Evolutionary conservation across 2,888 invertebrate species (phyloP).

Genomic region (Eurytoma adleriae): DNA sequence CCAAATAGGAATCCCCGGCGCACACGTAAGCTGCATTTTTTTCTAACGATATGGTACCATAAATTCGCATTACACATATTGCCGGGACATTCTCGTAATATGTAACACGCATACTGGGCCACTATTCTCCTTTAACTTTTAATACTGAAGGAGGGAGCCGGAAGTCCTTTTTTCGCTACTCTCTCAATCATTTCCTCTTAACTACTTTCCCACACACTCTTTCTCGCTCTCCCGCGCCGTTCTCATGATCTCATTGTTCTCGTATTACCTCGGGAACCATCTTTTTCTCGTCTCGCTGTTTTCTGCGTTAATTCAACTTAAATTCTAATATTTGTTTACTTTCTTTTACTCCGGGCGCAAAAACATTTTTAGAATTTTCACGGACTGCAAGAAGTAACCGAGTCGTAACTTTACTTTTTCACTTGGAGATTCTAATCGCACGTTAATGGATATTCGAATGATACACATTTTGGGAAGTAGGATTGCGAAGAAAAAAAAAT

Average conservation of each 20-base stretch:
- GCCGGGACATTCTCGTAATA: constrained; percentile 1
- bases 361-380: no score
- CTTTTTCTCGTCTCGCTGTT: constrained; percentile 11
- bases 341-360: not conserved
- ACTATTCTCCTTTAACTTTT: constrained; percentile 36
- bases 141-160: not conserved
- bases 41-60: constrained; percentile 40
- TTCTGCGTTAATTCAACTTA: not conserved
- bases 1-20: constrained; percentile 10
- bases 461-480: not conserved
- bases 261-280: constrained; percentile 40
- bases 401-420: not conserved
- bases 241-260: constrained; percentile 34
- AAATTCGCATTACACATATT: constrained; percentile 43
- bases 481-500: not conserved
- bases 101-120: not conserved
- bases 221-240: not conserved
- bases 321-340: not conserved
- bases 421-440: no score
- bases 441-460: not conserved
- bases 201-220: constrained; percentile 5
- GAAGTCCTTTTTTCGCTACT: constrained; percentile 21
- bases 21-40: constrained; percentile 42
- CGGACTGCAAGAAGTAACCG: not conserved
- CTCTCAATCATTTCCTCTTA: constrained; percentile 55